Evolutionary conservation across 2,113 vertebrate genomes (phyloP).

Genomic region (Pangasianodon hypophthalmus): DNA sequence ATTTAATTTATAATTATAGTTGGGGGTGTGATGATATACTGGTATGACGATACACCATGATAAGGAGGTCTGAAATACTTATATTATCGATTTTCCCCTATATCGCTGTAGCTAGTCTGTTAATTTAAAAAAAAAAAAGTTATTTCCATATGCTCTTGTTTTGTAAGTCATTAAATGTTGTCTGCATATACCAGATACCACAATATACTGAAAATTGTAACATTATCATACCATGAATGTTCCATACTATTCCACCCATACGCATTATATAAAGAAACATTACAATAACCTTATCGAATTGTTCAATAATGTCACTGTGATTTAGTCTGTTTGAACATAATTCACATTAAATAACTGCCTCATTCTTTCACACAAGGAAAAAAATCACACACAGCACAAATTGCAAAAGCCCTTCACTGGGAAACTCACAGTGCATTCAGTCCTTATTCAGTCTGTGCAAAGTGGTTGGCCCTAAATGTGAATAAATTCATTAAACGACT

Average conservation of each 20-base stretch:
- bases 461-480: neutral
- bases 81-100: neutral
- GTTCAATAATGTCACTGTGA: too few relatives aligned
- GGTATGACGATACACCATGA: neutral
- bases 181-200: neutral
- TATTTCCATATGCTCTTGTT: neutral
- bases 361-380: neutral
- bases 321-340: neutral
- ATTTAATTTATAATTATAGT: neutral
- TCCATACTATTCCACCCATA: neutral
- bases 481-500: neutral
- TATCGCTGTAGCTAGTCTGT: neutral
- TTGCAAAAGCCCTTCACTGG: neutral
- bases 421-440: slow-evolving; percentile 24
- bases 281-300: neutral
- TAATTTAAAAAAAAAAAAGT: neutral
- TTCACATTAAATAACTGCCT: neutral
- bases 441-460: slow-evolving; percentile 24
- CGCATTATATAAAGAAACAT: neutral
- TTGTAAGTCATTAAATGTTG: neutral
- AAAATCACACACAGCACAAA: neutral
- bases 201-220: neutral
- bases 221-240: neutral
- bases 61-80: neutral
- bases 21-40: neutral